These are phyloP conservation scores for Rotaria magnacalcarata DNA, from an alignment of 2,888 invertebrate genomes.

Conservation along the genomic window DNA sequence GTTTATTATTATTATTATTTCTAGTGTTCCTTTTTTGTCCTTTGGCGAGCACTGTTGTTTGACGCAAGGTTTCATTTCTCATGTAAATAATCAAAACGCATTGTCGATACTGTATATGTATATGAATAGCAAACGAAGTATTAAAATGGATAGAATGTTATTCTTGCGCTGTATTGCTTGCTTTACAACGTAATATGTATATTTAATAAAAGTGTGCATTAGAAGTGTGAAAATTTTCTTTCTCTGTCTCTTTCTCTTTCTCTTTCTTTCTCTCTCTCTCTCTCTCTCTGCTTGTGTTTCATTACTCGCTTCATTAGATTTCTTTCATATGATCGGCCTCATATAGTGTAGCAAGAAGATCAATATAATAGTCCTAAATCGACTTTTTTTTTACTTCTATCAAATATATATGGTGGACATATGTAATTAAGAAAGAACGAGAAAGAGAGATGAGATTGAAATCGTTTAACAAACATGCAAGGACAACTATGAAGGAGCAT, in stretches of 20 bases:
- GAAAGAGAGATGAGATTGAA: not conserved
- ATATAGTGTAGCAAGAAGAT: constrained; percentile 19
- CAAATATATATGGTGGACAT: constrained; percentile 3
- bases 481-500: not conserved
- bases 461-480: constrained; percentile 29
- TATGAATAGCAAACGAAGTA: constrained; percentile 26
- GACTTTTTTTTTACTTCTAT: constrained; percentile 5
- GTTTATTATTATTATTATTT: constrained; percentile 24
- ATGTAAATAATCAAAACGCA: constrained; percentile 12
- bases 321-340: constrained; percentile 13
- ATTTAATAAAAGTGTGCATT: constrained; percentile 27
- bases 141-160: constrained; percentile 21
- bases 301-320: constrained; percentile 10
- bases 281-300: not conserved
- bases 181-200: constrained; percentile 24
- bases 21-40: constrained; percentile 15
- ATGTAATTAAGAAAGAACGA: not conserved
- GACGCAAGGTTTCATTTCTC: constrained; percentile 18
- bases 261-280: not conserved
- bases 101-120: not conserved
- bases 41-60: constrained; percentile 1
- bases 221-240: constrained; percentile 17
- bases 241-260: not conserved
- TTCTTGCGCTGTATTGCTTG: constrained; percentile 6
- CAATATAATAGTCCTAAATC: constrained; percentile 26